Conservation (phyloP, 1,140 invertebrate genomes). For the Pygmarrhopalites habei region DNA sequence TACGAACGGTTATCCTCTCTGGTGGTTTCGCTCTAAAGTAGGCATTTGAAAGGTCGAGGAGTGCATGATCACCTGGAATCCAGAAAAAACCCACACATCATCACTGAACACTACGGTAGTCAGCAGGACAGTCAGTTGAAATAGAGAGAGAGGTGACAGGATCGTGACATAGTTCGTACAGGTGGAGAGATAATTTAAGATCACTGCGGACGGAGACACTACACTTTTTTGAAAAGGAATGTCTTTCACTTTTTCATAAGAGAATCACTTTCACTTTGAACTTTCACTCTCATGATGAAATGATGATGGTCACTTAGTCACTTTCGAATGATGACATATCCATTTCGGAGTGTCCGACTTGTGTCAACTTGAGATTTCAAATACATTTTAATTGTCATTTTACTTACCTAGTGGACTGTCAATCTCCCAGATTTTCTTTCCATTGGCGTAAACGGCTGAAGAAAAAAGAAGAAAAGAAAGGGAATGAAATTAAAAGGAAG, state of each 20-base stretch:
- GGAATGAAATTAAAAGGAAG: neutral
- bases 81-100: neutral
- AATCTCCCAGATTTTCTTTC: neutral
- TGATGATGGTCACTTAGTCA: no score
- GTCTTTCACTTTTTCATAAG: no score
- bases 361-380: no score
- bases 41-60: neutral
- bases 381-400: neutral
- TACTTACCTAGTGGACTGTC: neutral
- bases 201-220: no score
- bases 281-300: no score
- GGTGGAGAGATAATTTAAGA: no score
- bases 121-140: neutral
- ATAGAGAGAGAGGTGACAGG: no score
- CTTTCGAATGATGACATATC: neutral
- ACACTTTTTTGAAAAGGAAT: no score
- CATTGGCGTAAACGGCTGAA: no score
- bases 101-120: neutral
- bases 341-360: neutral
- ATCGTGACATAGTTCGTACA: no score
- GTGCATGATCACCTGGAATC: neutral
- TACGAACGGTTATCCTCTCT: neutral
- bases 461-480: no score
- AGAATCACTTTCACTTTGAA: no score
- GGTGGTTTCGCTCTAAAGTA: neutral